Base-by-base conservation (phyloP, 2,888 invertebrate genomes). In the Actias luna region DNA sequence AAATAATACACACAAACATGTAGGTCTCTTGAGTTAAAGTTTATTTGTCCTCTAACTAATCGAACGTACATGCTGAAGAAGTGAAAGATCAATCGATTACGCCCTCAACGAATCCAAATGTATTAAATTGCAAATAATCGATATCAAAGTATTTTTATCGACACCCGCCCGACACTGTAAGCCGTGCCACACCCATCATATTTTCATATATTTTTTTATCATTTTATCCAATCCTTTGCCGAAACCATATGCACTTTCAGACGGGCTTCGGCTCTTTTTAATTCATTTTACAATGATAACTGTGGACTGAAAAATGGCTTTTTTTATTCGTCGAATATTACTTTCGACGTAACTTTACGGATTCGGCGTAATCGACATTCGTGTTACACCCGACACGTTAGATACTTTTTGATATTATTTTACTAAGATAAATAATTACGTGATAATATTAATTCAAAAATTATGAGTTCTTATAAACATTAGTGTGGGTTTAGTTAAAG, bases 201-300 rank as follows among this genome's bases (percentile, higher is more conserved):
- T 90, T 89, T 89, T 88, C 89, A 88, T n/a, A n/a, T n/a, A n/a
- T 89, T 80, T 84, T 88, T 88, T 88, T 88, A 87, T 87, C 87
- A 88, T 85, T 85, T 83, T 82, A 80, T 78, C 82, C 89, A 87
- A 90, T 88, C 89, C 90, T 91, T 89, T 91, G 85, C 87, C 86
- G 91, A 89, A 90, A 87, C 89, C 91, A 81, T 87, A 86, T 79
- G 83, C 87, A 79, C 74, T 77, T 75, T 73, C 71, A 65, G 62
- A 62, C 73, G 73, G 58, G 58, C 63, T 59, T 83, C 77, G 80
- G 78, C 75, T 80, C 81, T 85, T 89, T 86, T 89, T 90, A 90
- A 90, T 89, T 90, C 89, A 85, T 89, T 89, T 90, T 88, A 84
- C 88, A 79, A 84, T 88, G 88, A 87, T 89, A 85, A 85, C 89